phyloP scores from a whole-genome alignment of 2,888 invertebrate species.

The Microdon myrmicae region DNA sequence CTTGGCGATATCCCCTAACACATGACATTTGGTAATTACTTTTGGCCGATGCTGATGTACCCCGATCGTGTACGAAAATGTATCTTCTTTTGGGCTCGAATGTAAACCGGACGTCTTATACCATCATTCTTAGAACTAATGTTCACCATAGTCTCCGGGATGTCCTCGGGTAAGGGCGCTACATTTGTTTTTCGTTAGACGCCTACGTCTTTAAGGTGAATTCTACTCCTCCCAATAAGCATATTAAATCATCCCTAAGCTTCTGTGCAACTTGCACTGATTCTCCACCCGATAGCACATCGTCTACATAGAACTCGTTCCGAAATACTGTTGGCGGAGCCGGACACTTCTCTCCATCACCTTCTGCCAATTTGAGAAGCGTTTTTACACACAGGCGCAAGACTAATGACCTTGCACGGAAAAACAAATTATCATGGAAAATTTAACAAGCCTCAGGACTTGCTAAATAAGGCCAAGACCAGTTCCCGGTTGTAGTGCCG shows the following conservation, averaged over 20 bases:
- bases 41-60: neutral
- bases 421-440: too few species aligned
- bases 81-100: neutral
- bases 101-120: neutral
- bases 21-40: conserved; percentile 2
- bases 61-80: conserved; percentile 2
- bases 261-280: neutral
- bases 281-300: conserved; percentile 3
- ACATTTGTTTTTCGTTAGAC: too few species aligned
- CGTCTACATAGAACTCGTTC: conserved; percentile 1
- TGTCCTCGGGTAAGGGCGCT: too few species aligned
- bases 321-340: neutral
- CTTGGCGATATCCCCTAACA: too few species aligned
- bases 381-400: too few species aligned
- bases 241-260: neutral
- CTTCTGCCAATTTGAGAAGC: too few species aligned
- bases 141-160: neutral
- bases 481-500: too few species aligned
- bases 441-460: too few species aligned
- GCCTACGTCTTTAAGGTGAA: too few species aligned
- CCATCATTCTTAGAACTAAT: neutral
- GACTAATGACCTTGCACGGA: too few species aligned
- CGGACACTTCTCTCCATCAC: conserved; percentile 1
- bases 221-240: too few species aligned
- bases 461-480: too few species aligned